A percentile compares a stretch with the other conserved stretches of the same genome.
Evolutionary conservation across 2,113 vertebrate species (phyloP).

Genomic region (Ariopsis seemanni): DNA sequence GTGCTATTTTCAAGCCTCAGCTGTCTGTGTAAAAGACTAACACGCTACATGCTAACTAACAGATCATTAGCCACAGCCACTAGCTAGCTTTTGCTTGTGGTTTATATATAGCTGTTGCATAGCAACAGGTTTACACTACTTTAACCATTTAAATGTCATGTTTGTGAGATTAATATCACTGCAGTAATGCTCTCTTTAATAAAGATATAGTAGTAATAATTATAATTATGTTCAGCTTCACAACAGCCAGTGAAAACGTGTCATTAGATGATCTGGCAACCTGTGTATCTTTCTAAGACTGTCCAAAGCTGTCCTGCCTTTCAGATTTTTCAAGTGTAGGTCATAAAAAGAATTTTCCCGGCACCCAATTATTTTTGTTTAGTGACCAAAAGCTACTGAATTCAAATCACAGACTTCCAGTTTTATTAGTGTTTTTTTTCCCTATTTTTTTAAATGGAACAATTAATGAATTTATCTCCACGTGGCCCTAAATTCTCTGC

Average conservation of each 20-base stretch:
- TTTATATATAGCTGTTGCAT: neutral
- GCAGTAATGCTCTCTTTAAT: neutral
- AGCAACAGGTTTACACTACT: neutral
- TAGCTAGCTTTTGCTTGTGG: neutral
- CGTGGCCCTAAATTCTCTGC: too few relatives aligned
- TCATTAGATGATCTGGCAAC: neutral
- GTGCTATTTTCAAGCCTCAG: neutral
- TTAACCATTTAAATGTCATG: neutral
- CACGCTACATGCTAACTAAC: neutral
- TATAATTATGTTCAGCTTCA: neutral
- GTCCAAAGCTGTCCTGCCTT: too few relatives aligned
- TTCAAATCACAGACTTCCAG: too few relatives aligned
- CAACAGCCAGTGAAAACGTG: neutral
- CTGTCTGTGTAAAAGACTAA: neutral
- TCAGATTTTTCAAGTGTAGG: too few relatives aligned
- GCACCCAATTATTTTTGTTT: too few relatives aligned
- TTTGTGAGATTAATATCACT: neutral
- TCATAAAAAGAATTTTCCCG: too few relatives aligned
- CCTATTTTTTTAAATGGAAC: too few relatives aligned
- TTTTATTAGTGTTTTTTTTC: too few relatives aligned
- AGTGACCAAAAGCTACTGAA: too few relatives aligned
- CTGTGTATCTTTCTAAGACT: neutral
- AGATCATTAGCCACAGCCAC: neutral
- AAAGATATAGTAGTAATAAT: neutral
- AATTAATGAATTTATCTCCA: too few relatives aligned